These are phyloP conservation scores for Drosophila murphyi DNA, from an alignment of 1,140 invertebrate genomes.

Conservation along the genomic window DNA sequence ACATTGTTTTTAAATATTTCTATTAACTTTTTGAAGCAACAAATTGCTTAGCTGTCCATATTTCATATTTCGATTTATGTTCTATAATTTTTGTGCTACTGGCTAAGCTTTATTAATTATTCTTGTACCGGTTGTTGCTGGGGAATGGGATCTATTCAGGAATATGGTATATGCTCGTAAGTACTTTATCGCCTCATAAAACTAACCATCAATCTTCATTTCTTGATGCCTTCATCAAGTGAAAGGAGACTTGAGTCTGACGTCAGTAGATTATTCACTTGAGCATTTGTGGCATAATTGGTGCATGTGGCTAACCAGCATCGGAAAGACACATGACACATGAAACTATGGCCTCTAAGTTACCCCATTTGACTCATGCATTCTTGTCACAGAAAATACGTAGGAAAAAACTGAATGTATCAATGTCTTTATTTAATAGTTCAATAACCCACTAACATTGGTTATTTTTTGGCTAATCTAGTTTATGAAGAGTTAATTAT, in stretches of 20 bases:
- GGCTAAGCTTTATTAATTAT: slow-evolving; percentile 57
- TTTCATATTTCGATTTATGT: not conserved
- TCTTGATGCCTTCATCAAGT: slow-evolving; percentile 26
- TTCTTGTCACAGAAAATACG: slow-evolving; percentile 17
- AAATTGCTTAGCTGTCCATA: slow-evolving; percentile 15
- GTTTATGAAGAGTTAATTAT: not conserved
- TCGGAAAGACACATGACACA: slow-evolving; percentile 29
- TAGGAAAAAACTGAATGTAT: slow-evolving; percentile 13
- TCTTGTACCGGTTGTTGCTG: slow-evolving; percentile 27
- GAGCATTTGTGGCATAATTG: slow-evolving; percentile 18
- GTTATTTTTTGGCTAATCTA: slow-evolving; percentile 18
- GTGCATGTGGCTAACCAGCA: slow-evolving; percentile 9
- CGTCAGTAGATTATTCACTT: slow-evolving; percentile 35
- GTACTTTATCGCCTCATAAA: slow-evolving; percentile 12
- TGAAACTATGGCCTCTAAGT: slow-evolving; percentile 5
- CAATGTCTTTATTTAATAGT: slow-evolving; percentile 15
- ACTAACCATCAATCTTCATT: slow-evolving; percentile 40
- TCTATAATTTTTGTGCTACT: slow-evolving; percentile 20
- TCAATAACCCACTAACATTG: slow-evolving; percentile 37
- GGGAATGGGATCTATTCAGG: slow-evolving; percentile 41
- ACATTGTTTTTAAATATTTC: slow-evolving; percentile 31
- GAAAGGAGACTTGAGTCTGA: slow-evolving; percentile 31
- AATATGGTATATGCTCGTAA: not conserved
- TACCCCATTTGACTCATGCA: slow-evolving; percentile 25
- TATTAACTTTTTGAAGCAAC: not conserved